Conservation (phyloP, 2,888 invertebrate species). For the Drosophila neonasuta region DNA sequence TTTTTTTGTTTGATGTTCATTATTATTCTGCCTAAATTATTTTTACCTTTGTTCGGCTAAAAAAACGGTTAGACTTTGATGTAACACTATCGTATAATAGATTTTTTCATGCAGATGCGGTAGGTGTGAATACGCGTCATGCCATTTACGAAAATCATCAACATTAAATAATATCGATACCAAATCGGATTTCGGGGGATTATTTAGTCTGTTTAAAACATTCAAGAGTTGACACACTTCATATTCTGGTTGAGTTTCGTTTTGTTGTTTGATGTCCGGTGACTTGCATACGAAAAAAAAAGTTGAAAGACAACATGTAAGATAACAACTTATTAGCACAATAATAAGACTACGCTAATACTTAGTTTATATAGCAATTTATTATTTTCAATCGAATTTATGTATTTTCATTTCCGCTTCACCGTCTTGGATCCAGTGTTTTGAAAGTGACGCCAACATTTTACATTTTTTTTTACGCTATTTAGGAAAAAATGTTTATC, state of each 20-base stretch:
- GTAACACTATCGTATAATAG: no score
- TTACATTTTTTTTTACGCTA: slow-evolving; percentile 49
- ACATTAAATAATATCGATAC: not conserved
- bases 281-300: slow-evolving; percentile 20
- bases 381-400: not conserved
- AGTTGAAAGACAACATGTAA: slow-evolving; percentile 41
- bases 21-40: no score
- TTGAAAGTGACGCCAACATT: slow-evolving; percentile 67
- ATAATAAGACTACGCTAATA: not conserved
- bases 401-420: not conserved
- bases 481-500: slow-evolving; percentile 24
- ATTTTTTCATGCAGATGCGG: no score
- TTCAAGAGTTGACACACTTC: slow-evolving; percentile 45
- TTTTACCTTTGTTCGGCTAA: no score
- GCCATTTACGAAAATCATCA: no score
- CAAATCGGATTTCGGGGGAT: not conserved
- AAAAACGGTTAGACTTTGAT: no score
- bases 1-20: no score
- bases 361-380: not conserved
- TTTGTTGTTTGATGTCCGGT: slow-evolving; percentile 48
- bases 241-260: slow-evolving; percentile 22
- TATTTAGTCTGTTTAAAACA: not conserved
- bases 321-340: slow-evolving; percentile 5
- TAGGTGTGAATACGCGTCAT: no score
- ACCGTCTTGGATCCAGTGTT: slow-evolving; percentile 33